Conservation (phyloP, 2,797 vertebrate genomes). For the Morus bassanus region DNA sequence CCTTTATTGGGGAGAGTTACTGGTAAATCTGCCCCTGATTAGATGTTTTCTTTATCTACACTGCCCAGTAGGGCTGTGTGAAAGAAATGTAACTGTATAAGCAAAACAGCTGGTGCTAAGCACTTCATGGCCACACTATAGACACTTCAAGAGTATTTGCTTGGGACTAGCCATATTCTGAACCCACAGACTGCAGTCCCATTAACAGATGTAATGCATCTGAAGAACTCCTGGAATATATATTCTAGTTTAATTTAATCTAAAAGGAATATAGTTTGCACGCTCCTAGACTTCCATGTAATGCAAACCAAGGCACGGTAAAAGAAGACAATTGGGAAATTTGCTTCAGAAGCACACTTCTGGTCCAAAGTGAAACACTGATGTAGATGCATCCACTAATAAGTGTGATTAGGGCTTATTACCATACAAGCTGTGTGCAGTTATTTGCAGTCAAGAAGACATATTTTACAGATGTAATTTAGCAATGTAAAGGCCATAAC, state of each 20-base stretch:
- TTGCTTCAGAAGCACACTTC: background rate
- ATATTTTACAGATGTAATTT: background rate
- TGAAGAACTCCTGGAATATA: background rate
- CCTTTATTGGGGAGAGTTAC: fast-evolving
- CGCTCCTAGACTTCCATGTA: background rate
- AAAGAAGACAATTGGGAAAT: conserved; percentile 7
- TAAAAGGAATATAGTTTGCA: background rate
- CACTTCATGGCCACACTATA: background rate
- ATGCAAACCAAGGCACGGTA: background rate
- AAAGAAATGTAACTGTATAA: background rate
- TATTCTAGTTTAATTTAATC: background rate
- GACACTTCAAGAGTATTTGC: background rate
- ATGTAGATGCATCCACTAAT: background rate
- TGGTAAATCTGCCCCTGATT: background rate
- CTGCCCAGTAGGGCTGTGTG: background rate
- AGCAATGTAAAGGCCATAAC: background rate
- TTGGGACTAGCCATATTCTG: background rate
- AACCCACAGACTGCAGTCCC: background rate
- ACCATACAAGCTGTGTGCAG: background rate
- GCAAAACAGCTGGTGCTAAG: background rate
- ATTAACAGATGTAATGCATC: background rate
- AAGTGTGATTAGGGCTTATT: background rate
- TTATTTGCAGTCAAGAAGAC: background rate
- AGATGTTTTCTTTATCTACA: background rate
- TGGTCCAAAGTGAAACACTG: background rate